Evolutionary conservation across 1,140 invertebrate species (phyloP).

Genomic region (Antheraea pernyi): DNA sequence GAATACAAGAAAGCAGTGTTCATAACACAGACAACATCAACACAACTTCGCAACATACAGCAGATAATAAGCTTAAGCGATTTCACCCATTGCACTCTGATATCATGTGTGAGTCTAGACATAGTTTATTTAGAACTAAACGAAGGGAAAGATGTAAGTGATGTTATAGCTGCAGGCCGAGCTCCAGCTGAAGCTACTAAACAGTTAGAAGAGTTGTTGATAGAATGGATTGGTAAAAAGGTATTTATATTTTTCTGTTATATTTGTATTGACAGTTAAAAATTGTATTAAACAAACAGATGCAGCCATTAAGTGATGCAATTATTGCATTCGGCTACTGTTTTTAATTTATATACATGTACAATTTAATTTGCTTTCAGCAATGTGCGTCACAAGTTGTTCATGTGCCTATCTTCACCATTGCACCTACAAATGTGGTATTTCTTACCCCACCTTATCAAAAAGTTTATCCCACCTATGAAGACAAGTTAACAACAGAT

Average conservation of each 20-base stretch:
- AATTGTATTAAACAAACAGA: no score
- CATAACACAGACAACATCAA: slow-evolving; percentile 76
- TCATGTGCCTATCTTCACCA: slow-evolving; percentile 82
- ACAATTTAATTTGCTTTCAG: slow-evolving; percentile 42
- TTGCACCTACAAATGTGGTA: slow-evolving; percentile 79
- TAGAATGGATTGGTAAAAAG: slow-evolving; percentile 61
- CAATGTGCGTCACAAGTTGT: slow-evolving; percentile 80
- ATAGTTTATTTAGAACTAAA: slow-evolving; percentile 65
- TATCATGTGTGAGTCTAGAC: slow-evolving; percentile 68
- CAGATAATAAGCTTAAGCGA: slow-evolving; percentile 79
- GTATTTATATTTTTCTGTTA: slow-evolving; percentile 30
- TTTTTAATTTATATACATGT: not conserved
- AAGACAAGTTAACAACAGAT: slow-evolving; percentile 66
- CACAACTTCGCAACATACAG: slow-evolving; percentile 73
- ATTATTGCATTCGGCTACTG: not conserved
- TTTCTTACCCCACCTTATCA: slow-evolving; percentile 84
- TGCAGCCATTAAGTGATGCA: no score
- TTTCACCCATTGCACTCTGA: slow-evolving; percentile 81
- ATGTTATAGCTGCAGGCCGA: slow-evolving; percentile 51
- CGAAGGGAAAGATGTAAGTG: slow-evolving; percentile 59
- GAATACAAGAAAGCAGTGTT: slow-evolving; percentile 81
- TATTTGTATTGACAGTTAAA: no score
- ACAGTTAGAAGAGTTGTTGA: slow-evolving; percentile 57
- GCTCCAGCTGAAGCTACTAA: slow-evolving; percentile 51
- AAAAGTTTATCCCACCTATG: slow-evolving; percentile 81